Evolutionary conservation across 2,888 invertebrate genomes (phyloP), one percentile per base, ranked within the genome.

Genomic region (Chloromyia formosa): DNA sequence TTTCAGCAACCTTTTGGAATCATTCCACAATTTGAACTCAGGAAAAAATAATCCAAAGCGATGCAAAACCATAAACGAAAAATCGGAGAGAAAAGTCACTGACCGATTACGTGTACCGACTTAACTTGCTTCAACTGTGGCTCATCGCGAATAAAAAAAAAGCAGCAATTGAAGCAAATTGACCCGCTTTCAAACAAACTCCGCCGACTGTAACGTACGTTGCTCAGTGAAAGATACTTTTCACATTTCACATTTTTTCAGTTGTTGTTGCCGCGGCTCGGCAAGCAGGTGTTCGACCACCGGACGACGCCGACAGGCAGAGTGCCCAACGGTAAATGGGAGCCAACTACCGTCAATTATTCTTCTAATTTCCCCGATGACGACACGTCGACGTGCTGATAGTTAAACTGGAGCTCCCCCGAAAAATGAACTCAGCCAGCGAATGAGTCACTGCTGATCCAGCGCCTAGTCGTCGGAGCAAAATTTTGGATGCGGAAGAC

Each of bases 351-450:
- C n/a, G 18, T 22, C 49, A 45, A 20, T 62, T 62, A 42, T 14
- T 66, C 49, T n/a, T 16, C 20, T 18, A 10, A 22, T 66, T 66
- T 66, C 35, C 66, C 1, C n/a, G 23, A 66, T 66, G 66, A 66
- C 66, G 66, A 66, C 66, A 66, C 66, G 49, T 66, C 66, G 35
- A 66, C 45, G 66, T n/a, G 12, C 45, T 40, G 49, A 22, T 49
- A 45, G 66, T 45, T 45, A 5, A 66, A 66, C 10, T 66, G 66
- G 66, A 49, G 49, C 49, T n/a, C n/a, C n/a, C 66, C 66, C 66
- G 27, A 35, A 35, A 27, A 66, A 66, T 66, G n/a, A 18, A 66
- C 22, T 66, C 49, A 20, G 49, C 45, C 49, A 20, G 49, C 45
- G 45, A 45, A 49, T 66, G 66, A 66, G 49, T 66, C 66, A 66